These are phyloP conservation scores for Xenentodon cancila DNA, from an alignment of 2,797 vertebrate species.

Conservation along the genomic window DNA sequence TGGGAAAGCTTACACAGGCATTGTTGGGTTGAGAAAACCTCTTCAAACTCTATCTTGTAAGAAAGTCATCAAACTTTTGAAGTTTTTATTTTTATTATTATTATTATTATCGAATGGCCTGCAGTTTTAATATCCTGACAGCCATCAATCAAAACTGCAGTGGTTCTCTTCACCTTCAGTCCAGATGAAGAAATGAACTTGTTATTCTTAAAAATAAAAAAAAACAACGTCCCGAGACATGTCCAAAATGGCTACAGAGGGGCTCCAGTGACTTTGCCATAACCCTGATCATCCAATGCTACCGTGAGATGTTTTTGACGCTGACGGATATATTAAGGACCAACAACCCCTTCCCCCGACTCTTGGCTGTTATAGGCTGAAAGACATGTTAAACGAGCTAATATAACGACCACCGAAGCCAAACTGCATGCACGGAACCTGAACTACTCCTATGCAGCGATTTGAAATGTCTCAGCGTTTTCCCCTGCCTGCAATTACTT, in stretches of 20 bases:
- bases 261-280: neutral
- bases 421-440: no score
- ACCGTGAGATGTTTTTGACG: neutral
- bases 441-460: no score
- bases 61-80: neutral
- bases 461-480: no score
- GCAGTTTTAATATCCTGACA: neutral
- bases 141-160: neutral
- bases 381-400: neutral
- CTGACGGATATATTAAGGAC: neutral
- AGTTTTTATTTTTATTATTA: neutral
- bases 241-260: neutral
- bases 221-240: neutral
- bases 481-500: no score
- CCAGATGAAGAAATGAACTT: neutral
- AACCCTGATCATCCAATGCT: neutral
- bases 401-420: no score
- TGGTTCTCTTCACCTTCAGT: neutral
- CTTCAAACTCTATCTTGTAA: neutral
- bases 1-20: constrained; percentile 1
- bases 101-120: neutral
- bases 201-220: no score
- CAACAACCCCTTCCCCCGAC: neutral
- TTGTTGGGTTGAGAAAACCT: neutral
- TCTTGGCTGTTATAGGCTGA: neutral